Base-by-base conservation (phyloP, 2,797 vertebrate species). In the Yasuhikotakia modesta region DNA sequence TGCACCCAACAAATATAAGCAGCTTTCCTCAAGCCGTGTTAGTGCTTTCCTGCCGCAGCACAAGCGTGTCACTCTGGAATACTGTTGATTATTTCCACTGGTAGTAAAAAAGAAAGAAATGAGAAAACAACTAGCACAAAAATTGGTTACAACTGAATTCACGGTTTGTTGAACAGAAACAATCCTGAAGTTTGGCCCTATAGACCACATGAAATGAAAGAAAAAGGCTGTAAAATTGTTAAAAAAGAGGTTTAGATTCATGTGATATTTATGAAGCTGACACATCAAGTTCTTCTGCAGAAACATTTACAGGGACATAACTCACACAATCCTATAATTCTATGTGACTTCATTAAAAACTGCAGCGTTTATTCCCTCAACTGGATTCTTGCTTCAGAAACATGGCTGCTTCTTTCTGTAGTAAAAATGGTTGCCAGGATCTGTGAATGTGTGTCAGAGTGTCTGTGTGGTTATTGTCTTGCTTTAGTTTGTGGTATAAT, bases 1-100 rank as follows among this genome's bases (percentile, higher is more conserved):
- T 70, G 75, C 52, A 83, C 48, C 57, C 73, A 65, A 74, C 76
- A 78, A 84, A 88, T 84, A 76, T 77, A 85, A 68, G 71, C 60
- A 32, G 55, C 58, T 53, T 78, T 60, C 67, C 81, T 80, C 53
- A 61, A 58, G 75, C 65, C 82, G 65, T 63, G 32, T 16, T 21
- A 52, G 52, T 45, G 50, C 79, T 78, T 78, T 76, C 45, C 39
- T 75, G 63, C 73, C n/a, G 27, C 72, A 77, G 58, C 27, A 35
- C 12, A 30, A 60, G 11, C 22, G 39, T 22, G 32, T 63, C 83
- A 76, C 68, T 76, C 73, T 57, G 57, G 55, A 35, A 78, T 48
- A 71, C 16, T 7, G 30, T 69, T 82, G 82, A 81, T 84, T 86
- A 69, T 79, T 73, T 74, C 67, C 32, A 69, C 69, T 80, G 43